phyloP scores from a whole-genome alignment of 2,888 invertebrate species.

The Callimorpha dominula region DNA sequence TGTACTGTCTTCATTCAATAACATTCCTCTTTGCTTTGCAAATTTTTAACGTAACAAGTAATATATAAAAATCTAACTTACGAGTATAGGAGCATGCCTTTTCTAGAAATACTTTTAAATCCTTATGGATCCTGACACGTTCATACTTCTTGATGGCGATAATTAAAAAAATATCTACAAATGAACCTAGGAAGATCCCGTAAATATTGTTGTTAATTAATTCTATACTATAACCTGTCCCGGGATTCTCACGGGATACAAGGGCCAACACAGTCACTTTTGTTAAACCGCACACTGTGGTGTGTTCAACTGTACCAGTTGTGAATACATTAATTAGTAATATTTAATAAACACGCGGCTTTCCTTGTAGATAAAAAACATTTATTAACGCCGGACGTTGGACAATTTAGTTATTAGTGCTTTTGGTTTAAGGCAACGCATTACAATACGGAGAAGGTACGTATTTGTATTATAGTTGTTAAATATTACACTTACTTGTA shows the following conservation, averaged over 20 bases:
- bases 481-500: not conserved
- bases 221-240: not conserved
- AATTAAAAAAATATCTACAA: not conserved
- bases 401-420: slow-evolving; percentile 38
- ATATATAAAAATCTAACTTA: too few species aligned
- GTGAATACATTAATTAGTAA: slow-evolving; percentile 65
- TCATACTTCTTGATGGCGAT: too few species aligned
- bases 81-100: too few species aligned
- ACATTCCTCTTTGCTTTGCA: too few species aligned
- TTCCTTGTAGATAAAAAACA: slow-evolving; percentile 80
- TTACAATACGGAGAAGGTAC: slow-evolving; percentile 22
- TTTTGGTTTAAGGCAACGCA: slow-evolving; percentile 23
- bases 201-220: too few species aligned
- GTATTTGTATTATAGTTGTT: slow-evolving; percentile 14
- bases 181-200: not conserved
- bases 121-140: too few species aligned
- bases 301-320: slow-evolving; percentile 34
- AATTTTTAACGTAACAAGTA: too few species aligned
- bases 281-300: slow-evolving; percentile 37
- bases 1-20: too few species aligned
- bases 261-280: slow-evolving; percentile 36
- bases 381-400: slow-evolving; percentile 61
- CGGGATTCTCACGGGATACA: slow-evolving; percentile 13
- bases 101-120: too few species aligned
- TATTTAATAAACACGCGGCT: slow-evolving; percentile 68